Conservation (phyloP, 2,797 vertebrate species). For the Chelmon rostratus region DNA sequence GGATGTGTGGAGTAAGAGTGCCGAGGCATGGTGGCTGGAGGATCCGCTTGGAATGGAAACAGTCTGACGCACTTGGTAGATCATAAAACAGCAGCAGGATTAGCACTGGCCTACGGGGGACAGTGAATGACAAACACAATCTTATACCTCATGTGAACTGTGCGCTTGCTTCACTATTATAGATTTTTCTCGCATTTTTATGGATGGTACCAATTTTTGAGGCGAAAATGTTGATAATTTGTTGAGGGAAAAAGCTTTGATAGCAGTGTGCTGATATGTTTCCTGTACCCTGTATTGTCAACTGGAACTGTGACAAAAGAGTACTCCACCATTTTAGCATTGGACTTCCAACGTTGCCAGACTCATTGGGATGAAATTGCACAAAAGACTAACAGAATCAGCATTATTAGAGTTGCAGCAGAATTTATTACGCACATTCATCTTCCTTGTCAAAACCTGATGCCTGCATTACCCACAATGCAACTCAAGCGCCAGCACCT, state of each 20-base stretch:
- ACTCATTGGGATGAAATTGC: background rate
- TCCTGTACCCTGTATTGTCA: no score
- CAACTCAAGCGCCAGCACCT: no score
- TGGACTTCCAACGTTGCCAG: background rate
- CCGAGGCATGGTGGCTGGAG: slow-evolving; percentile 50
- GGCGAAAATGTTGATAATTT: slow-evolving; percentile 14
- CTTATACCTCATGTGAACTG: slow-evolving; percentile 36
- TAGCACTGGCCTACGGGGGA: slow-evolving; percentile 52
- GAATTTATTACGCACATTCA: background rate
- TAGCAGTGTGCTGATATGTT: no score
- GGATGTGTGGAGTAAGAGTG: slow-evolving; percentile 47
- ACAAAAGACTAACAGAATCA: background rate
- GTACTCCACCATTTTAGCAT: background rate
- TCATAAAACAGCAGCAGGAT: slow-evolving; percentile 73
- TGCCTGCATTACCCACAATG: no score
- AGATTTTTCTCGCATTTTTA: slow-evolving; percentile 22
- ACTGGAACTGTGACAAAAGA: background rate
- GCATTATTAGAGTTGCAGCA: background rate
- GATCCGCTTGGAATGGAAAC: slow-evolving; percentile 70
- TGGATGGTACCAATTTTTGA: background rate
- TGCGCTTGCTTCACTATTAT: slow-evolving; percentile 10
- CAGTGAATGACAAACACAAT: slow-evolving; percentile 55
- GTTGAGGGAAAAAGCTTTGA: background rate
- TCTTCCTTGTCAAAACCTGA: no score
- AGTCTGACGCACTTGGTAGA: slow-evolving; percentile 76